Conservation (phyloP, 1,140 invertebrate genomes). For the Neotoxoptera formosana region DNA sequence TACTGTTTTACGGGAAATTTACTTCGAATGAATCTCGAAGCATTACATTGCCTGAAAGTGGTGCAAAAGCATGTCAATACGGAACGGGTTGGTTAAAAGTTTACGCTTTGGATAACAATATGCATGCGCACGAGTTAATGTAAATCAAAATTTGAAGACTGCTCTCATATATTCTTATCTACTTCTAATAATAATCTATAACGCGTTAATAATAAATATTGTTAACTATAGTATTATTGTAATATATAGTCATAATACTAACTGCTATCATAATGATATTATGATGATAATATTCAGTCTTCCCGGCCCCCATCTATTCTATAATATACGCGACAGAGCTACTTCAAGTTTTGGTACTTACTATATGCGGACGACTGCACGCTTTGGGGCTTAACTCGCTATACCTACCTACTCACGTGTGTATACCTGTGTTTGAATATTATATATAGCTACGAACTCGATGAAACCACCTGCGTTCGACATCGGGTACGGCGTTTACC, state of each 20-base stretch:
- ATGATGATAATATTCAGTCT: neutral
- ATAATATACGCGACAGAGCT: neutral
- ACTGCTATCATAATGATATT: neutral
- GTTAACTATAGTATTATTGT: no score
- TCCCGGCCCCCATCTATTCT: neutral
- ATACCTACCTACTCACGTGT: neutral
- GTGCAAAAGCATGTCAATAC: conserved; percentile 21
- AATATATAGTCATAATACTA: no score
- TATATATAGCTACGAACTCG: conserved; percentile 50
- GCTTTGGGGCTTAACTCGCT: neutral
- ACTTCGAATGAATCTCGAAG: conserved; percentile 46
- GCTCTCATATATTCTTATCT: neutral
- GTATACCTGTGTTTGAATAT: neutral
- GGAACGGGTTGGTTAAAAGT: conserved; percentile 49
- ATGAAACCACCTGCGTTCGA: conserved; percentile 54
- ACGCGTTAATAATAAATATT: neutral
- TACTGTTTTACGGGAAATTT: conserved; percentile 48
- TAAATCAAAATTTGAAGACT: conserved; percentile 19
- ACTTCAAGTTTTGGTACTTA: conserved; percentile 42
- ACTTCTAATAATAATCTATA: no score
- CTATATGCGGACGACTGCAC: neutral
- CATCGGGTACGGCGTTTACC: conserved; percentile 53
- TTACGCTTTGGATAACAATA: conserved; percentile 43
- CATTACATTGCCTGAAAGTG: neutral
- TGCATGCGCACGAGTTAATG: neutral